phyloP scores from a whole-genome alignment of 2,797 vertebrate genomes.

The Gymnocypris eckloni region DNA sequence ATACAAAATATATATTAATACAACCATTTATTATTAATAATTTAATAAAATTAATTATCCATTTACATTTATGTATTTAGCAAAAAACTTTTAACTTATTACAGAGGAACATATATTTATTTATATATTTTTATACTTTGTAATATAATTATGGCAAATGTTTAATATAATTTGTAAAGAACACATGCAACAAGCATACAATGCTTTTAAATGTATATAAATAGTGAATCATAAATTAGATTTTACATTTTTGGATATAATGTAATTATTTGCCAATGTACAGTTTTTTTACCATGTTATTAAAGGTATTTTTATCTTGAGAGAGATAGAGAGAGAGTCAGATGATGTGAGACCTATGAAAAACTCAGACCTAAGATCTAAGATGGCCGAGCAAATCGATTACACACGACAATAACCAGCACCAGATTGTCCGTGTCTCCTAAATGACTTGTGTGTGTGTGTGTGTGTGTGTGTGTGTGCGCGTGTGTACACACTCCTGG shows the following conservation, averaged over 20 bases:
- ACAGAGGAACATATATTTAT: background rate
- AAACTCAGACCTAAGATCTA: conserved; percentile 23
- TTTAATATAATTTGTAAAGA: background rate
- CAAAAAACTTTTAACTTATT: background rate
- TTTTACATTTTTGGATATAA: background rate
- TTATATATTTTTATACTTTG: background rate
- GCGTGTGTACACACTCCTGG: conserved; percentile 27
- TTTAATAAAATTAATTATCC: background rate
- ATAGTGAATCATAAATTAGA: background rate
- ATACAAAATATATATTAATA: background rate
- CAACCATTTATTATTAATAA: background rate
- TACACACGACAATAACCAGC: conserved; percentile 54
- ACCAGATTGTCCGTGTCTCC: conserved; percentile 57
- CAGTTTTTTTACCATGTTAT: background rate
- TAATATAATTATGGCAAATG: background rate
- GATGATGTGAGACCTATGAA: conserved; percentile 11
- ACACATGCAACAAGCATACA: background rate
- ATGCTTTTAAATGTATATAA: background rate
- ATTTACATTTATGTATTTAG: background rate
- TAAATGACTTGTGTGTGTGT: conserved; percentile 43
- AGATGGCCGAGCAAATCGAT: conserved; percentile 52
- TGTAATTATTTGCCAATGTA: background rate
- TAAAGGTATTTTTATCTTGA: conserved; percentile 6
- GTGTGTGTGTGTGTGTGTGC: conserved; percentile 13
- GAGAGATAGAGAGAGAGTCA: background rate